Conservation (phyloP, 2,888 invertebrate species). For the Linyphia triangularis region DNA sequence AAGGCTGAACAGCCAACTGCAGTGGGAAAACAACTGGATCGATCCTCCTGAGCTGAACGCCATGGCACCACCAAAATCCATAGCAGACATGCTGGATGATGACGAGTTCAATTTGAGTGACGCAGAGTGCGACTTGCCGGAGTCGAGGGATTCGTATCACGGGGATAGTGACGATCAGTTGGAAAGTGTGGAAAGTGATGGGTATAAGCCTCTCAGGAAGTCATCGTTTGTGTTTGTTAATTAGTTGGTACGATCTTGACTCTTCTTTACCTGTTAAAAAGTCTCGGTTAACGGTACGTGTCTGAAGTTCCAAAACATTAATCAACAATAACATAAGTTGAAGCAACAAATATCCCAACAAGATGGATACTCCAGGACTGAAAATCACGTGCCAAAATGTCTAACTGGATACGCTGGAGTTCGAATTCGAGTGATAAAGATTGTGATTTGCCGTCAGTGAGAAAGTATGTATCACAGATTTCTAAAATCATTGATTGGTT, state of each 20-base stretch:
- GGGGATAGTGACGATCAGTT: slow-evolving; percentile 6
- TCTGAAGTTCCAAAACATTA: too few relatives aligned
- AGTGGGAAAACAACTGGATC: slow-evolving; percentile 73
- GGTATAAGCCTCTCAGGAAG: background rate
- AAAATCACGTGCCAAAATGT: too few relatives aligned
- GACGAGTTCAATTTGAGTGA: slow-evolving; percentile 63
- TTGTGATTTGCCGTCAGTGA: too few relatives aligned
- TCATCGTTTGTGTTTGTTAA: background rate
- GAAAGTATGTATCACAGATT: too few relatives aligned
- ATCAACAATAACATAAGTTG: too few relatives aligned
- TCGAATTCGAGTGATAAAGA: too few relatives aligned
- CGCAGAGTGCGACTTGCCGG: slow-evolving; percentile 29
- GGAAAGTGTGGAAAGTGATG: slow-evolving; percentile 1
- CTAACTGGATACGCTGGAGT: too few relatives aligned
- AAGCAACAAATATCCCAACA: too few relatives aligned
- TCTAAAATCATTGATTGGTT: too few relatives aligned
- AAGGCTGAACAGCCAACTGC: slow-evolving; percentile 43
- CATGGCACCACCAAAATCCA: background rate
- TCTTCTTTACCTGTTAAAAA: too few relatives aligned
- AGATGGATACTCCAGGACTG: too few relatives aligned
- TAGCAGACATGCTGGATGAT: slow-evolving; percentile 60
- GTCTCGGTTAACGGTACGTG: too few relatives aligned
- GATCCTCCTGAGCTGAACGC: background rate
- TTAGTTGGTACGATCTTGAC: background rate
- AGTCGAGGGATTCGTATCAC: background rate